Evolutionary conservation across 2,797 vertebrate genomes (phyloP).

Genomic region (Xiphophorus birchmanni): DNA sequence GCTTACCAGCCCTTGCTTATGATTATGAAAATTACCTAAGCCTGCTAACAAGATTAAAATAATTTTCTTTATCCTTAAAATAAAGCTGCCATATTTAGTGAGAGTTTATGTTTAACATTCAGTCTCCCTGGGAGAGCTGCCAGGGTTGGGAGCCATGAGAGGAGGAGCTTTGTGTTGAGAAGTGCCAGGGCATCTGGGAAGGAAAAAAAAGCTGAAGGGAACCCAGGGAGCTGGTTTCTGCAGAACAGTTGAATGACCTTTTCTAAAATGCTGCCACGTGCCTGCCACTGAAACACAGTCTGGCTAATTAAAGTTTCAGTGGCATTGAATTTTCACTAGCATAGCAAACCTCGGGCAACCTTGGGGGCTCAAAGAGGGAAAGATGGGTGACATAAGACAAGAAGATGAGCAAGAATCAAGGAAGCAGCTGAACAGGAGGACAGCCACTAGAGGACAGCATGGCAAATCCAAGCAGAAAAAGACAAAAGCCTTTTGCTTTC

Average conservation of each 20-base stretch:
- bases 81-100: constrained; percentile 29
- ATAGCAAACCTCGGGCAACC: constrained; percentile 75
- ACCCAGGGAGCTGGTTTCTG: constrained; percentile 59
- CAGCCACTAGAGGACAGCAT: constrained; percentile 55
- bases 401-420: constrained; percentile 9
- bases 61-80: constrained; percentile 26
- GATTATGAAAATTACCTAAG: constrained; percentile 31
- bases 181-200: constrained; percentile 33
- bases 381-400: constrained; percentile 36
- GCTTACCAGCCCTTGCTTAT: constrained; percentile 7
- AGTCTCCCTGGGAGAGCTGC: constrained; percentile 33
- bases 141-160: constrained; percentile 26
- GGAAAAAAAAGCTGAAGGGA: constrained; percentile 44
- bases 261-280: constrained; percentile 70
- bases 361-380: constrained; percentile 60
- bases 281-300: constrained; percentile 70
- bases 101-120: constrained; percentile 40
- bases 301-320: constrained; percentile 80
- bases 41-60: constrained; percentile 23
- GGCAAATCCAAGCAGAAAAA: constrained; percentile 40
- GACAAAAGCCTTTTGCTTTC: constrained; percentile 37
- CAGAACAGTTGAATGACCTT: constrained; percentile 74
- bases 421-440: constrained; percentile 41
- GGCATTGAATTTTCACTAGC: constrained; percentile 77
- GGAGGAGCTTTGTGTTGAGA: constrained; percentile 39